These are phyloP conservation scores for Crenichthys baileyi DNA, from an alignment of 2,797 vertebrate species.

Conservation along the genomic window DNA sequence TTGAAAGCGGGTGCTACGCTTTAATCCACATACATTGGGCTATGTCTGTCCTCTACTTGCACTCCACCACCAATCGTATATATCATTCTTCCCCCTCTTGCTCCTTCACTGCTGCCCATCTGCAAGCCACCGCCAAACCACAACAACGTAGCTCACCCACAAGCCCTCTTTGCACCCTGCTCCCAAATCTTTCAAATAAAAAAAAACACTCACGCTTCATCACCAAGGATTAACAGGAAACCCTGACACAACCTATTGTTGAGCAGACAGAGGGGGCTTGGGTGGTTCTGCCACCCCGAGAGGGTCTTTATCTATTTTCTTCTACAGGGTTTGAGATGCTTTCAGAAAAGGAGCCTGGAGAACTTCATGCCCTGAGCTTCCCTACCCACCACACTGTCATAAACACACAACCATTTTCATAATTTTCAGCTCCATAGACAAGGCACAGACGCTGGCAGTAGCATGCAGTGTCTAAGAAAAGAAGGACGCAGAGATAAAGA, in stretches of 20 bases:
- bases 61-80: slow-evolving; percentile 50
- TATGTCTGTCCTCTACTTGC: slow-evolving; percentile 53
- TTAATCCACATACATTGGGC: slow-evolving; percentile 84
- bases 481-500: slow-evolving; percentile 41
- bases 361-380: slow-evolving; percentile 53
- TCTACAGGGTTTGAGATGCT: slow-evolving; percentile 58
- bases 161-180: slow-evolving; percentile 44
- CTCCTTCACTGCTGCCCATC: slow-evolving; percentile 36
- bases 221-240: slow-evolving; percentile 80
- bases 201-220: slow-evolving; percentile 75
- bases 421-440: slow-evolving; percentile 29
- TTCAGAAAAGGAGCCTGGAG: slow-evolving; percentile 53
- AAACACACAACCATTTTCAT: slow-evolving; percentile 38
- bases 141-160: slow-evolving; percentile 38
- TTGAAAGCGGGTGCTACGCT: slow-evolving; percentile 86
- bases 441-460: slow-evolving; percentile 15
- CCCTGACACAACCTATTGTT: slow-evolving; percentile 78
- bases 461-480: slow-evolving; percentile 45
- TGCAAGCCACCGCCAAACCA: slow-evolving; percentile 40
- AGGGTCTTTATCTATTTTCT: slow-evolving; percentile 49
- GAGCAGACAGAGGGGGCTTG: slow-evolving; percentile 66
- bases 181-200: slow-evolving; percentile 32
- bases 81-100: slow-evolving; percentile 31
- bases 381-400: slow-evolving; percentile 36
- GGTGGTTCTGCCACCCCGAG: slow-evolving; percentile 71